These are phyloP conservation scores for Rhea pennata DNA, from an alignment of 2,113 vertebrate genomes.

Conservation along the genomic window DNA sequence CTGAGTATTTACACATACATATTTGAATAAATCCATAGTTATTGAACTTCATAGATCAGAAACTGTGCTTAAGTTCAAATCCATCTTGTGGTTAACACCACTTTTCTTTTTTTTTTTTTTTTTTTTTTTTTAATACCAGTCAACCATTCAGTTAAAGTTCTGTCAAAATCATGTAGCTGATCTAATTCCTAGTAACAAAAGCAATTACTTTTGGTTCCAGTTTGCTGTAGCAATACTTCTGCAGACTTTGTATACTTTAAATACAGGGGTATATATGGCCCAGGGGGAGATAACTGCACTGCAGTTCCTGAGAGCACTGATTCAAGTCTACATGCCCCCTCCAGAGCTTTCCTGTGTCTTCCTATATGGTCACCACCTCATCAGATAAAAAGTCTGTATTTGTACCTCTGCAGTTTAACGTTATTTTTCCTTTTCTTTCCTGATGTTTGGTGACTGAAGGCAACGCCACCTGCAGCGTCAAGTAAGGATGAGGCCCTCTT, in stretches of 20 bases:
- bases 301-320: neutral
- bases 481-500: neutral
- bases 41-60: neutral
- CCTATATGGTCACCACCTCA: neutral
- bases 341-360: neutral
- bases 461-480: neutral
- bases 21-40: neutral
- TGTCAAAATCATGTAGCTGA: neutral
- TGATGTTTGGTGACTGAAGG: neutral
- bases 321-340: neutral
- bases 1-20: neutral
- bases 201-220: neutral
- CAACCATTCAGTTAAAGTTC: slow-evolving; percentile 4
- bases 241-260: neutral
- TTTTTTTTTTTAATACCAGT: neutral
- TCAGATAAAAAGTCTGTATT: neutral
- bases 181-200: neutral
- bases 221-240: neutral
- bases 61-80: neutral
- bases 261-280: neutral
- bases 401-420: neutral
- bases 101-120: neutral
- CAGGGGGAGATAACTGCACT: neutral
- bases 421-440: neutral
- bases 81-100: neutral